Evolutionary conservation across 2,113 vertebrate species (phyloP).

Genomic region (Phoenicopterus ruber): DNA sequence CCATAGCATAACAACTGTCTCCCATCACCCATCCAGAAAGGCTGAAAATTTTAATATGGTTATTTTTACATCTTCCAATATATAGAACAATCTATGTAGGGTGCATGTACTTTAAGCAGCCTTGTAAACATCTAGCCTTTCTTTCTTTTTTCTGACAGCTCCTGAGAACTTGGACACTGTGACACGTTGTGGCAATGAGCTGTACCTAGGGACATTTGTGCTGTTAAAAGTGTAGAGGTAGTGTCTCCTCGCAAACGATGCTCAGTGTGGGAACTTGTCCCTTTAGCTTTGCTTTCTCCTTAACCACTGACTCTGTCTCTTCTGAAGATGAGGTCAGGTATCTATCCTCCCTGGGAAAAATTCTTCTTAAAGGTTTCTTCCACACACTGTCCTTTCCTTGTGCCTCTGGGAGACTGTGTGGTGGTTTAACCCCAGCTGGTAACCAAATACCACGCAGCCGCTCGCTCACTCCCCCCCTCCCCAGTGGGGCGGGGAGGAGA

Average conservation of each 20-base stretch:
- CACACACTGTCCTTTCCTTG: not conserved
- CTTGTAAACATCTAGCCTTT: not conserved
- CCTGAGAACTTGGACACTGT: not conserved
- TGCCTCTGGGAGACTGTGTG: not conserved
- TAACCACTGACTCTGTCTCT: not conserved
- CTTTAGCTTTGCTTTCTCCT: not conserved
- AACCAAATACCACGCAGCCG: too few species aligned
- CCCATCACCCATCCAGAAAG: not conserved
- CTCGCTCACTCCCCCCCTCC: too few species aligned
- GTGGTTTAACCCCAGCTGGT: too few species aligned
- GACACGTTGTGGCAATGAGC: not conserved
- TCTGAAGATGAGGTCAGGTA: not conserved
- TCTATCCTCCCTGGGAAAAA: not conserved
- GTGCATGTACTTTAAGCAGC: not conserved
- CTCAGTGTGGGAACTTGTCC: not conserved
- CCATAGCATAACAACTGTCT: not conserved
- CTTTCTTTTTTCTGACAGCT: not conserved
- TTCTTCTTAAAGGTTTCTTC: not conserved
- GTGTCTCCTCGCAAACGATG: fast-evolving
- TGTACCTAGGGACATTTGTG: not conserved
- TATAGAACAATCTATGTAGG: not conserved
- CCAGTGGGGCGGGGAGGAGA: too few species aligned
- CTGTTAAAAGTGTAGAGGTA: not conserved
- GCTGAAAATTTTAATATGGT: not conserved
- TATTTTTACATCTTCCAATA: not conserved